Evolutionary conservation across 2,888 invertebrate species (phyloP), one percentile per base, ranked within the genome.

Genomic region (Scelioninae gen. 1): DNA sequence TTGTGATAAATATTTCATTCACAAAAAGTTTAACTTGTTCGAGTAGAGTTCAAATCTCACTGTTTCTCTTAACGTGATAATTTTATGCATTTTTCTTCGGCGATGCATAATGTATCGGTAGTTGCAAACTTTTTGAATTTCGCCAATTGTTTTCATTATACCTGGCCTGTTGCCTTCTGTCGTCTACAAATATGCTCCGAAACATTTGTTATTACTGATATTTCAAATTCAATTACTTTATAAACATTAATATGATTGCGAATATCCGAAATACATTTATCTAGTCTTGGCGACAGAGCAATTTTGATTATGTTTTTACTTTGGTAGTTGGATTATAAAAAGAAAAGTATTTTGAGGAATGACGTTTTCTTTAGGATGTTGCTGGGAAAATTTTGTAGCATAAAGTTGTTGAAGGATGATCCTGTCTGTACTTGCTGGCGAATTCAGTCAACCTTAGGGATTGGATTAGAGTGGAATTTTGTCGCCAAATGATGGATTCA

Each of bases 81-180:
- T 71, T 71, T 58, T 43, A 32, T 69, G 56, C 13, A 11, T 55
- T 34, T 34, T 55, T 31, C 32, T 55, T 7, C 29, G 16, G 13
- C 40, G 40, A 71, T 71, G 71, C 60, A 71, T 71, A 51, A 71
- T 71, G 71, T 60, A 71, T 71, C 60, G 51, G 58, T 31, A 40
- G 68, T 47, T 69, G 32, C 32, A 31, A 58, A 69, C 47, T 72
- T 72, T 58, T 38, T 45, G 51, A 72, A 63, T 72, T 51, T 16
- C 53, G 38, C 51, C 34, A 43, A 11, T 43, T 62, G 72, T 40
- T 72, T 55, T 62, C 55, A 53, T 71, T 51, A 62, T 62, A 53
- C 62, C 31, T 53, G 53, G 16, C 5, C n/a, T n/a, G 23, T 60
- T 16, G 23, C 43, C 43, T 43, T 8, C 16, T 16, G 15, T 5